Evolutionary conservation across 2,113 vertebrate species (phyloP), one percentile per base, ranked within the genome.

Genomic region (Tenrec ecaudatus): DNA sequence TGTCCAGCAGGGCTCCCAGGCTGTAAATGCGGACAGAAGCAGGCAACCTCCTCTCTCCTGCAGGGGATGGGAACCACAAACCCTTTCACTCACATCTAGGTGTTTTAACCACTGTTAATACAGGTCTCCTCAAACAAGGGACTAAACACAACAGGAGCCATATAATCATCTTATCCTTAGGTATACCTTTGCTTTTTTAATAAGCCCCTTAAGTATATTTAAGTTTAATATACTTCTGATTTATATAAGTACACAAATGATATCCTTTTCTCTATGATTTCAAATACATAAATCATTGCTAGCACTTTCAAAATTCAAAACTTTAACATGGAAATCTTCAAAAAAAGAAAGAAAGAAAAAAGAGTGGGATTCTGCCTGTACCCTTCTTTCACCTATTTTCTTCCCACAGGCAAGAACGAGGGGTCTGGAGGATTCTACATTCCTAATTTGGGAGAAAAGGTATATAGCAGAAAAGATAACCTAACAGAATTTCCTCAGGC

Each of bases 361-460:
- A 31, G 7, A 68, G 66, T 68, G 11, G 29, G 27, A 68, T 68
- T 31, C 66, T 68, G 11, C 29, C 80, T 79, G 64, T 62, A 71
- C 38, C 23, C 60, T 53, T 14, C 88, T 96, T 94, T 92, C 38
- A n/a, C 27, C 27, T 93, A 68, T 91, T 40, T 88, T 76, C 78
- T 84, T 90, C 22, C 83, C n/a, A 90, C 16, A 68, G 25, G 9
- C 40, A 84, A 53, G 5, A 95, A 94, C 76, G 40, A 80, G n/a
- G 69, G 25, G 19, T 84, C 33, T 88, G 36, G 47, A 90, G 53
- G 86, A 20, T 8, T 47, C 22, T 90, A n/a, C n/a, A 91, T 62
- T 76, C 36, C 23, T 90, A 84, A 91, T 80, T 77, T 57, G 77
- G 68, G 58, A 81, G 47, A 47, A 93, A 86, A 27, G 36, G 9